Evolutionary conservation across 2,113 vertebrate genomes (phyloP), one percentile per base, ranked within the genome.

Genomic region (Melospiza georgiana): DNA sequence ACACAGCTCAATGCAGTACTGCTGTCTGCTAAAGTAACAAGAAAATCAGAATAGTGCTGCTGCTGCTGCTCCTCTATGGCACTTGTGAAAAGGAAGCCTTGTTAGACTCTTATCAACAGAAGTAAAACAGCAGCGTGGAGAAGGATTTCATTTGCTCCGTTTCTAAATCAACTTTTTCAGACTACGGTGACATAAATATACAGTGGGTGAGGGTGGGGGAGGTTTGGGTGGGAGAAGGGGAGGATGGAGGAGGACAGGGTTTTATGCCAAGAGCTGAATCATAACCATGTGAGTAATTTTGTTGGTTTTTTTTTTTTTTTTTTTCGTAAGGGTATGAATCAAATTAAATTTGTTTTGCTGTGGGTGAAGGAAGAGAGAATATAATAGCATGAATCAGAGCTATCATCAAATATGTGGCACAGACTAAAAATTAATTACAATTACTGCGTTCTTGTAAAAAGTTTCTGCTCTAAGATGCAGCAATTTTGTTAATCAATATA

Each of bases 311-410:
- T 96, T 96, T n/a, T n/a, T n/a, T 83, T 0, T 31, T 96, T 83
- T 97, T 96, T 97, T 92, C 23, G 68, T 98, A 96, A 97, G 97
- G 95, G 95, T 96, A 98, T 98, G 98, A 98, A 98, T 98, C 97
- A 98, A 98, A 98, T 98, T 98, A 98, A 98, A 97, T 97, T 97
- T 98, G 97, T 98, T 98, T 98, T 98, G 96, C 98, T 97, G 96
- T 97, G 97, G 97, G 96, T 97, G 96, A 98, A 98, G 98, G 97
- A 98, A 98, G 95, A 97, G 93, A 93, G 94, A 97, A 97, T 97
- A 98, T 97, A 98, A 98, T 97, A 98, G 96, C 93, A 82, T 99
- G 98, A 99, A 98, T 99, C 98, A 99, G 97, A 98, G 96, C 95
- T 97, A 98, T 98, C 98, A 98, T 97, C 96, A 96, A 97, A 97